A percentile compares a stretch with the other conserved stretches of the same genome.
phyloP scores from a whole-genome alignment of 2,113 vertebrate genomes.

The Diadophis punctatus region DNA sequence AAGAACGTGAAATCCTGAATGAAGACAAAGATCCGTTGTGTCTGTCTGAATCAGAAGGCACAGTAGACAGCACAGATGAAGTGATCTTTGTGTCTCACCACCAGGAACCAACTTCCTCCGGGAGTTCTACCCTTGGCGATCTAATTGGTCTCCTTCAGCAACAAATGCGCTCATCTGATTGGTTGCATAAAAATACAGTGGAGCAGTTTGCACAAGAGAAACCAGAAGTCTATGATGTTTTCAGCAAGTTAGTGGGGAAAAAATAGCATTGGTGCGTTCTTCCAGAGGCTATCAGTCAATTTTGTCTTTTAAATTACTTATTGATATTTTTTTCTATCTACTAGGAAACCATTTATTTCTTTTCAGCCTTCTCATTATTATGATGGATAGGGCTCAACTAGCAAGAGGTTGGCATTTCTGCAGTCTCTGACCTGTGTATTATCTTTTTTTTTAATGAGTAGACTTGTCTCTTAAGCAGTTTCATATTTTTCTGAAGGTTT shows the following conservation, averaged over 20 bases:
- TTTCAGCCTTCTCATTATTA: constrained; percentile 19
- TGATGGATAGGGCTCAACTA: constrained; percentile 24
- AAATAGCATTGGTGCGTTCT: constrained; percentile 43
- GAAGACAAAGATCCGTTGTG: constrained; percentile 54
- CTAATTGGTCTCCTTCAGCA: constrained; percentile 76
- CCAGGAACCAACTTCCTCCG: constrained; percentile 57
- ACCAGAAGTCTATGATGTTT: constrained; percentile 80
- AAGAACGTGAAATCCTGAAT: constrained; percentile 60
- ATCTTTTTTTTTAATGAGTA: constrained; percentile 59
- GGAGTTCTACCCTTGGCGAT: constrained; percentile 65
- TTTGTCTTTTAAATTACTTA: constrained; percentile 5
- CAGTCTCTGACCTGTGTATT: constrained; percentile 14
- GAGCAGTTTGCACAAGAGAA: constrained; percentile 79
- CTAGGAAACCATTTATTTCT: constrained; percentile 37
- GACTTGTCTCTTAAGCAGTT: constrained; percentile 36
- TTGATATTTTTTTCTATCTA: constrained; percentile 45
- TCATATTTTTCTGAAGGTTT: neutral
- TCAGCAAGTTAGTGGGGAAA: constrained; percentile 79
- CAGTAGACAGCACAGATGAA: constrained; percentile 68
- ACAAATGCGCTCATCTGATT: constrained; percentile 78
- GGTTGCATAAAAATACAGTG: constrained; percentile 79
- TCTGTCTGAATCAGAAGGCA: constrained; percentile 57
- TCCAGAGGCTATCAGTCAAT: constrained; percentile 1
- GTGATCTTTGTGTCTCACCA: constrained; percentile 58
- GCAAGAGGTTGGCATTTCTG: constrained; percentile 1